Evolutionary conservation across 1,140 invertebrate genomes (phyloP).

Genomic region (Caenorhabditis inopinata): DNA sequence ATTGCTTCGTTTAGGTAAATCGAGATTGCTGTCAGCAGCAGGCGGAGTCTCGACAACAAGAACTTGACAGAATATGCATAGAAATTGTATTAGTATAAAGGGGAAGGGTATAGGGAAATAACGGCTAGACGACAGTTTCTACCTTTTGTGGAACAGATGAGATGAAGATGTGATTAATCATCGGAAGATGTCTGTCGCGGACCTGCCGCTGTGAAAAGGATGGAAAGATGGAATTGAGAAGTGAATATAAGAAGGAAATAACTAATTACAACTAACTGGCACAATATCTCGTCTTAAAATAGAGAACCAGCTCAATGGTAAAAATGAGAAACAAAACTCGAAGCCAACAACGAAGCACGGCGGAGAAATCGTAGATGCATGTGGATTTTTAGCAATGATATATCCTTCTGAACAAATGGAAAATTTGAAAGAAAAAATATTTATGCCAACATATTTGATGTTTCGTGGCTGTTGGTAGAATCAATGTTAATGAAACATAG

Average conservation of each 20-base stretch:
- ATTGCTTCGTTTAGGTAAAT: neutral
- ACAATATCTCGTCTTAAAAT: neutral
- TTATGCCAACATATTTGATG: conserved; percentile 21
- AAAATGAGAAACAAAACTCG: neutral
- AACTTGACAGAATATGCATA: conserved; percentile 21
- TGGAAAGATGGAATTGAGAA: neutral
- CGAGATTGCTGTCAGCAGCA: too few relatives aligned
- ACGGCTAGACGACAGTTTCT: conserved; percentile 31
- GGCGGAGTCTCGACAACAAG: conserved; percentile 12
- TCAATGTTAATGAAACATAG: neutral
- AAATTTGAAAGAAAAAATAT: too few relatives aligned
- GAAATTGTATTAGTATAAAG: conserved; percentile 26
- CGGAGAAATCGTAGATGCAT: neutral
- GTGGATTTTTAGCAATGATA: neutral
- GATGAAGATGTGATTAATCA: conserved; percentile 31
- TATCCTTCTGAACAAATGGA: too few relatives aligned
- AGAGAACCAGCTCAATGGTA: conserved; percentile 14
- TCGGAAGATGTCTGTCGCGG: neutral
- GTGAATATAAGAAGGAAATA: neutral
- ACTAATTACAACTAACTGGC: conserved; percentile 2
- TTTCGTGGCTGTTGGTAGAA: neutral
- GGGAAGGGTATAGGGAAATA: neutral
- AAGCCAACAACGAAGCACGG: neutral
- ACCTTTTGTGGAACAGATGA: neutral
- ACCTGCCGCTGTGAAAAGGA: neutral